A percentile compares a stretch with the other conserved stretches of the same genome.
Conservation (phyloP, 2,797 vertebrate species). For the Vireo griseus region DNA sequence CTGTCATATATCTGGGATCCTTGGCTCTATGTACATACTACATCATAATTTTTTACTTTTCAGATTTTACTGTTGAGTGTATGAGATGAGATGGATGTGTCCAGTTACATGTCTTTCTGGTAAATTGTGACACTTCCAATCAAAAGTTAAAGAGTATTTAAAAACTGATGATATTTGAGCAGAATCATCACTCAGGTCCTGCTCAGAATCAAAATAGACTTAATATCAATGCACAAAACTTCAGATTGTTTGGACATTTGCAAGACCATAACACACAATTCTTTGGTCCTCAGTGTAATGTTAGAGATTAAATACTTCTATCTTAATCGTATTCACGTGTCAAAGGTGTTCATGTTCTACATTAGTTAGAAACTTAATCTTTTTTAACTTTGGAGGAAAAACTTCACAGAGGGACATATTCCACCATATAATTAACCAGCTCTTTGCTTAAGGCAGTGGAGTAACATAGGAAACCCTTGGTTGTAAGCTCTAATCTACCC, state of each 20-base stretch:
- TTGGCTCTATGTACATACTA: fast-evolving
- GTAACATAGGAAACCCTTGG: not conserved
- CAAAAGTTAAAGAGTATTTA: not conserved
- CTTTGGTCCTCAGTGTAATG: not conserved
- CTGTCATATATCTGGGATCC: not conserved
- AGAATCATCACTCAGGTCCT: not conserved
- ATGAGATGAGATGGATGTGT: not conserved
- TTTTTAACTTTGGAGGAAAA: not conserved
- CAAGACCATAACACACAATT: not conserved
- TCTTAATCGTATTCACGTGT: not conserved
- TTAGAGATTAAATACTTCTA: not conserved
- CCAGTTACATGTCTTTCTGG: not conserved
- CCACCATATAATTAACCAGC: not conserved
- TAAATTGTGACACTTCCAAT: not conserved
- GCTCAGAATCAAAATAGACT: not conserved
- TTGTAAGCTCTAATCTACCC: not conserved
- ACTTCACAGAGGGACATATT: not conserved
- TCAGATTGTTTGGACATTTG: not conserved
- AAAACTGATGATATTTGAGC: not conserved
- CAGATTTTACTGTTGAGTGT: not conserved
- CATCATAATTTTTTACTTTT: not conserved
- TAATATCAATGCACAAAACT: not conserved
- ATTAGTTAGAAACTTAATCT: not conserved
- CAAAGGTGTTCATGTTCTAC: not conserved
- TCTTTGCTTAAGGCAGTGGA: not conserved